Percentiles rank a stretch among this genome's conserved stretches.
Conservation (phyloP, 2,113 vertebrate species). For the Gymnarchus niloticus region DNA sequence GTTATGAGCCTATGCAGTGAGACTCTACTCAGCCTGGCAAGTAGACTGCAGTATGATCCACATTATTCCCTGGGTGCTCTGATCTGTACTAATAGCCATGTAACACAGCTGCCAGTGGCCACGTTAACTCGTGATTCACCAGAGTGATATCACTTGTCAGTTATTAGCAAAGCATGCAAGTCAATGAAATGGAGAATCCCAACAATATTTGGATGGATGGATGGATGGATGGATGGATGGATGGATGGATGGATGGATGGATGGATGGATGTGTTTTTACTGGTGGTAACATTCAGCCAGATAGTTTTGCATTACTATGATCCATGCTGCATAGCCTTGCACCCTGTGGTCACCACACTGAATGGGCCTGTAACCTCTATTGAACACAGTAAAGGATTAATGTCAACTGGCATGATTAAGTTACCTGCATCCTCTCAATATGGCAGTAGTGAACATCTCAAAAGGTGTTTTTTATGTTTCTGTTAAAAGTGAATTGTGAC, state of each 20-base stretch:
- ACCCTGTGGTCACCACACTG: background rate
- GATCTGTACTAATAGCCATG: background rate
- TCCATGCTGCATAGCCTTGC: background rate
- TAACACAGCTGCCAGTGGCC: background rate
- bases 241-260: background rate
- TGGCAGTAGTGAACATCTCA: background rate
- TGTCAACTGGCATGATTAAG: background rate
- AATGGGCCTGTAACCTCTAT: background rate
- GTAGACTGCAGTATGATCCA: background rate
- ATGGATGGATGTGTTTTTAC: background rate
- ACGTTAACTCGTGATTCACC: background rate
- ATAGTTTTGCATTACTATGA: background rate
- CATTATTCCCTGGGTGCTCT: background rate
- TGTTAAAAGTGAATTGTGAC: background rate
- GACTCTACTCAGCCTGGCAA: background rate
- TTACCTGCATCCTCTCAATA: background rate
- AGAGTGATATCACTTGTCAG: background rate
- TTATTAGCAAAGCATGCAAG: too few relatives aligned
- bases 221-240: background rate
- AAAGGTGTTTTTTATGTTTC: background rate
- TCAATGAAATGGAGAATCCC: background rate
- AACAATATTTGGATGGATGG: background rate
- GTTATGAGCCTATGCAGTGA: background rate
- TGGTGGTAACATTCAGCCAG: background rate
- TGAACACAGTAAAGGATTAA: background rate